Base-by-base conservation (phyloP, 2,797 vertebrate genomes). In the Aotus griseimembra region DNA sequence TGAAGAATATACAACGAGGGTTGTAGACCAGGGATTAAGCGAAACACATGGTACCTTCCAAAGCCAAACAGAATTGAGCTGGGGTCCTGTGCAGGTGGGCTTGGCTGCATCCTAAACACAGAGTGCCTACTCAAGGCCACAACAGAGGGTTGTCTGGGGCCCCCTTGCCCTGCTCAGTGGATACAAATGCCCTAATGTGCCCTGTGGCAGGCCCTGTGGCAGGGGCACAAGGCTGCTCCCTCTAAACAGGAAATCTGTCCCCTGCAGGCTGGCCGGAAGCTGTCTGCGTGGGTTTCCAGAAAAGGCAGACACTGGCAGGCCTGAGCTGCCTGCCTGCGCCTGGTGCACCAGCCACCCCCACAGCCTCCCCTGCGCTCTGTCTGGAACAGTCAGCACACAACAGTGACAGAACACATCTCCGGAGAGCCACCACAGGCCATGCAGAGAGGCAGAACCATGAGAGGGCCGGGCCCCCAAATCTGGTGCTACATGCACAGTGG, bases 301-400 rank as follows among this genome's bases (percentile, higher is more conserved):
- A 97, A 97, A 97, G 96, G 93, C 96, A 97, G 96, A 93, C 96
- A 64, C 58, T 72, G 93, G 95, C 94, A 94, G 73, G 85, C 88
- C 76, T 33, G 5, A 76, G 86, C 88, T 84, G 95, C 84, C 85
- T 95, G 88, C 95, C 94, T 46, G 75, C 0, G 39, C 77, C 93
- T 39, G 97, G 96, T 72, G 70, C 14, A 58, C 90, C 96, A 84
- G 75, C 94, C 90, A 0, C 97, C 96, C 91, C 97, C 95, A 20
- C 97, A 87, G 90, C 97, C 97, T 92, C 97, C 95, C 93, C 75
- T 76, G 81, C 33, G 4, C 67, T 61, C 82, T 85, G 97, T 97
- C 97, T 97, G 93, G 92, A 97, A 97, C 95, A 97, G 94, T 83
- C 83, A 33, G 93, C 92, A 26, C 92, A 30, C 41, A 24, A 48